Percentiles rank a stretch among this genome's conserved stretches.
These are phyloP conservation scores for Serripes groenlandicus DNA, from an alignment of 2,888 invertebrate species.

Conservation along the genomic window DNA sequence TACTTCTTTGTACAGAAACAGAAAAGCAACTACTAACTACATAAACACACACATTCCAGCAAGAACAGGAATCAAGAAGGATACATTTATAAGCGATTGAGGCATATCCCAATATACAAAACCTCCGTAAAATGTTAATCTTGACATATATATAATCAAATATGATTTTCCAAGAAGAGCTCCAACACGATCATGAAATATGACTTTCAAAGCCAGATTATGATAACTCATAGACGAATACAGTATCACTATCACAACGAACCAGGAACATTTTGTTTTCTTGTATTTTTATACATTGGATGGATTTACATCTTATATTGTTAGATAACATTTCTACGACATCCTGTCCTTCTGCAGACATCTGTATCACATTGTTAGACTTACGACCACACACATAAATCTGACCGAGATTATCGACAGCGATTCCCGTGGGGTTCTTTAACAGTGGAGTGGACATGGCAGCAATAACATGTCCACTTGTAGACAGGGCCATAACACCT, in stretches of 20 bases:
- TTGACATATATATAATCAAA: no score
- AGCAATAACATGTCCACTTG: neutral
- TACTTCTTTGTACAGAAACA: no score
- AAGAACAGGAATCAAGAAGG: no score
- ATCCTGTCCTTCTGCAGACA: neutral
- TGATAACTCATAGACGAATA: neutral
- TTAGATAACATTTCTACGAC: neutral
- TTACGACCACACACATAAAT: neutral
- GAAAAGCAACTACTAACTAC: no score
- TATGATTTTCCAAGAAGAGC: no score
- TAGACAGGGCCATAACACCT: neutral
- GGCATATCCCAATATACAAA: no score
- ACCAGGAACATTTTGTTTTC: neutral
- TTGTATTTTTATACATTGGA: neutral
- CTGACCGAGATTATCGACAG: neutral
- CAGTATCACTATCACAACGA: neutral
- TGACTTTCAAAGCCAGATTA: no score
- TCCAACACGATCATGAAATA: no score
- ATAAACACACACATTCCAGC: no score
- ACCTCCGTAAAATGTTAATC: no score
- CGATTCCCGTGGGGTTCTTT: neutral
- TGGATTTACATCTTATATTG: neutral
- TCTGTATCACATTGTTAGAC: neutral
- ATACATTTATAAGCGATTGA: no score
- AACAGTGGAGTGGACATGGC: neutral